Evolutionary conservation across 2,113 vertebrate genomes (phyloP).

Genomic region (Galemys pyrenaicus): DNA sequence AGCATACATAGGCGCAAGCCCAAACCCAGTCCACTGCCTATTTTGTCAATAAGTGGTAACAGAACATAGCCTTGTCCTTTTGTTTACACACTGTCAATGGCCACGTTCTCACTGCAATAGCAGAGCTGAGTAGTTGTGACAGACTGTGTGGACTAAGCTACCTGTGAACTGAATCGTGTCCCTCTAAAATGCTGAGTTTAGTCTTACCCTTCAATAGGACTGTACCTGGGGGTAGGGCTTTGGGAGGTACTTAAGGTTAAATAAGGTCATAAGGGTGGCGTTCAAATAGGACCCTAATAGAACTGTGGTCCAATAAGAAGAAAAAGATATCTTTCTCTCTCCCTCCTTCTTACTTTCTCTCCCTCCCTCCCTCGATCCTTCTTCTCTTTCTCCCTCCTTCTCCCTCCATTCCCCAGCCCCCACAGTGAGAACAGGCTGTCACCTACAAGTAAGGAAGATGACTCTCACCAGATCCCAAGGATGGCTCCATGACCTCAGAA

Average conservation of each 20-base stretch:
- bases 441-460: neutral
- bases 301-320: neutral
- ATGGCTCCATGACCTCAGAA: neutral
- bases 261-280: neutral
- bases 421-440: neutral
- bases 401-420: neutral
- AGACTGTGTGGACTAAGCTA: neutral
- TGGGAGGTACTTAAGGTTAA: neutral
- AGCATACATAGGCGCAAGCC: neutral
- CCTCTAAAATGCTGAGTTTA: neutral
- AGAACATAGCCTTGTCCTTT: rapidly evolving
- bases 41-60: rapidly evolving
- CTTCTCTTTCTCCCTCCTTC: neutral
- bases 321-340: neutral
- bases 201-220: neutral
- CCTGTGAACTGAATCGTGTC: neutral
- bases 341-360: neutral
- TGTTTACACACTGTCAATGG: rapidly evolving
- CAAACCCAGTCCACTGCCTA: neutral
- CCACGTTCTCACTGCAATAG: no score
- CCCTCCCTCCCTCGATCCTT: no score
- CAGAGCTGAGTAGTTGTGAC: neutral
- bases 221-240: neutral
- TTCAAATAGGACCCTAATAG: neutral
- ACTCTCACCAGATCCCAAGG: neutral